A percentile compares a stretch with the other conserved stretches of the same genome.
These are phyloP conservation scores for Bombus consobrinus DNA, from an alignment of 1,140 invertebrate genomes.

Conservation along the genomic window DNA sequence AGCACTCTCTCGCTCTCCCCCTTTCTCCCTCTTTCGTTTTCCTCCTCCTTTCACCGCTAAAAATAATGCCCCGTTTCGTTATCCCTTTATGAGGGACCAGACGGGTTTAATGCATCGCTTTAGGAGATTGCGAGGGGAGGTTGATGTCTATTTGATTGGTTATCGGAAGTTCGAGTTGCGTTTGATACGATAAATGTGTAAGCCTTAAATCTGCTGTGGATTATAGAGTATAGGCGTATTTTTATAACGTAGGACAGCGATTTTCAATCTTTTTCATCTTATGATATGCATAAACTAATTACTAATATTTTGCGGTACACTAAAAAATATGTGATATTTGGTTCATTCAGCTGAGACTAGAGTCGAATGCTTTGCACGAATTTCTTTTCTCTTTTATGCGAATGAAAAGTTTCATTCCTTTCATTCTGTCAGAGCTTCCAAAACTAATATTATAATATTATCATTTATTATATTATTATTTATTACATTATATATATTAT, in stretches of 20 bases:
- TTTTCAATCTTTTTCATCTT: too few species aligned
- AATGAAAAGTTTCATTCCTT: too few species aligned
- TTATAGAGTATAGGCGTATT: not conserved
- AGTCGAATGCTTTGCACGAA: too few species aligned
- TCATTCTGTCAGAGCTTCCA: too few species aligned
- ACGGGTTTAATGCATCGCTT: conserved; percentile 10
- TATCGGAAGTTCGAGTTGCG: not conserved
- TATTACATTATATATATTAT: too few species aligned
- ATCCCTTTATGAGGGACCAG: conserved; percentile 16
- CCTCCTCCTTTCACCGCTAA: conserved; percentile 13
- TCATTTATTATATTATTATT: too few species aligned
- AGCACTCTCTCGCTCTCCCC: not conserved
- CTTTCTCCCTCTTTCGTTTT: not conserved
- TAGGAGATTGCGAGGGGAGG: not conserved
- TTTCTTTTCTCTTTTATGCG: too few species aligned
- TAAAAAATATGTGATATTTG: too few species aligned
- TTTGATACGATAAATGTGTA: not conserved
- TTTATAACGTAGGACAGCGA: not conserved
- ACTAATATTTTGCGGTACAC: too few species aligned
- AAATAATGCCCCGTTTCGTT: conserved; percentile 44
- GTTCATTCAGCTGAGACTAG: too few species aligned
- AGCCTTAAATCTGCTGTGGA: not conserved
- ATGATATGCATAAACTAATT: too few species aligned
- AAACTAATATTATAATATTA: too few species aligned
- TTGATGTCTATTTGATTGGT: not conserved